Base-by-base conservation (phyloP, 2,888 invertebrate genomes). In the Lumbricus terrestris region DNA sequence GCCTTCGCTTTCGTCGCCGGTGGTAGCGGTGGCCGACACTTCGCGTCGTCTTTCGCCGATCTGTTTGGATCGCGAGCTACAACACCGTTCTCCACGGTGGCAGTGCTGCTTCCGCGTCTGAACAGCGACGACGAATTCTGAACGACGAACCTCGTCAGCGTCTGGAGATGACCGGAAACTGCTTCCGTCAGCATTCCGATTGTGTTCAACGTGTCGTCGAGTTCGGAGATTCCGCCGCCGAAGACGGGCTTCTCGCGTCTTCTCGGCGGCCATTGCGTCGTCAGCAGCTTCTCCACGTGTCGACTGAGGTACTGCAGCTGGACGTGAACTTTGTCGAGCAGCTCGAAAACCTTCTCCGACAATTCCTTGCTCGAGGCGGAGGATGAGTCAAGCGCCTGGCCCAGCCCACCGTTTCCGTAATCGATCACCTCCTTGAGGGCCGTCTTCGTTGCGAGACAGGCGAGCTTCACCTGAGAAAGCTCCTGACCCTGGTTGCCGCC, bases 391-490 rank as follows among this genome's bases (percentile, higher is more conserved):
- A 37, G 34, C 29, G 37, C 37, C 85, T 85, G 85, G 35, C 23
- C 18, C 2, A 85, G 34, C 35, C 34, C 35, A 23, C 35, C 34
- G 29, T 34, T 85, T 37, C 85, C 97, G 94, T 98, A 98, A 93
- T 98, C 97, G 0, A 97, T 96, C 91, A 98, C 96, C 95, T 98
- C 98, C 94, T 97, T 97, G 54, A 98, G 95, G 1, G 97, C 97
- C 8, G 97, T 97, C 92, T 97, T 96, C 88, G 98, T 95, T 90
- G 97, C 96, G 15, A 97, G 96, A 88, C 97, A 97, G 15, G 97
- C 97, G 92, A 97, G 96, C 95, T 97, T 97, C 33, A 98, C 96
- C 94, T 98, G 98, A 95, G 97, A 96, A 88, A 98, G 95, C 91
- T 96, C 96, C 33, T 96, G 96, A 97, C 42, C 97, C 97, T 92